Percentiles rank a stretch among this genome's conserved stretches.
phyloP scores from a whole-genome alignment of 2,113 vertebrate genomes.

The Isichthys henryi region DNA sequence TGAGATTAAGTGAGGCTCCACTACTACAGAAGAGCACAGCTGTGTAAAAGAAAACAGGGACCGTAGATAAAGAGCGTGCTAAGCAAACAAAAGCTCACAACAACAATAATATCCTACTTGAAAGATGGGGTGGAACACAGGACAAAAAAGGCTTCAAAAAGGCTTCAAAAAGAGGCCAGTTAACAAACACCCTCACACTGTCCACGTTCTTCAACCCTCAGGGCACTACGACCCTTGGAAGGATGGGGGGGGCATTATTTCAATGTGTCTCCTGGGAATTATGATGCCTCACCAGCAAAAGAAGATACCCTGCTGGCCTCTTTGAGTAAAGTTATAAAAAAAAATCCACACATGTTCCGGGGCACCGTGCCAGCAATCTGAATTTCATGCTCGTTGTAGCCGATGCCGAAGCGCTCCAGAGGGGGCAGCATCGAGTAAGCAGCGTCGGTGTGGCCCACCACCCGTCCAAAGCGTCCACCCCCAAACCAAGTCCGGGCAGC shows the following conservation, averaged over 20 bases:
- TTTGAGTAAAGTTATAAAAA: slow-evolving; percentile 36
- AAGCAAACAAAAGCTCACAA: not conserved
- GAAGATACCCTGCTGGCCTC: slow-evolving; percentile 56
- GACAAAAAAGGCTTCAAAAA: not conserved
- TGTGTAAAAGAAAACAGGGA: not conserved
- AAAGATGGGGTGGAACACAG: not conserved
- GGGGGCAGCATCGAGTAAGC: slow-evolving; percentile 24
- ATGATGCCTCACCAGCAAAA: slow-evolving; percentile 50
- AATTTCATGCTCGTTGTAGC: slow-evolving; percentile 23
- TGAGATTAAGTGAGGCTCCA: not conserved
- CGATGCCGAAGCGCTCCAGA: slow-evolving; percentile 41
- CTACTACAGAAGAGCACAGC: not conserved
- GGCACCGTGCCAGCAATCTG: slow-evolving; percentile 29
- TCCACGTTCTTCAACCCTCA: slow-evolving; percentile 13
- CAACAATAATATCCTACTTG: not conserved
- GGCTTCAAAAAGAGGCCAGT: not conserved
- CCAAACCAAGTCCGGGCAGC: not conserved
- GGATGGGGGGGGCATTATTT: slow-evolving; percentile 43
- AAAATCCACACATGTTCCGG: slow-evolving; percentile 41
- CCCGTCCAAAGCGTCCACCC: slow-evolving; percentile 39
- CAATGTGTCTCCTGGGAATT: slow-evolving; percentile 56
- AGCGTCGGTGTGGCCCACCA: not conserved
- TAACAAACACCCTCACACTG: not conserved
- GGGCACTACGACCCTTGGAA: slow-evolving; percentile 36
- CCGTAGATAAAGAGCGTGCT: not conserved